Conservation (phyloP, 2,113 vertebrate species). For the Hippocampus abdominalis region DNA sequence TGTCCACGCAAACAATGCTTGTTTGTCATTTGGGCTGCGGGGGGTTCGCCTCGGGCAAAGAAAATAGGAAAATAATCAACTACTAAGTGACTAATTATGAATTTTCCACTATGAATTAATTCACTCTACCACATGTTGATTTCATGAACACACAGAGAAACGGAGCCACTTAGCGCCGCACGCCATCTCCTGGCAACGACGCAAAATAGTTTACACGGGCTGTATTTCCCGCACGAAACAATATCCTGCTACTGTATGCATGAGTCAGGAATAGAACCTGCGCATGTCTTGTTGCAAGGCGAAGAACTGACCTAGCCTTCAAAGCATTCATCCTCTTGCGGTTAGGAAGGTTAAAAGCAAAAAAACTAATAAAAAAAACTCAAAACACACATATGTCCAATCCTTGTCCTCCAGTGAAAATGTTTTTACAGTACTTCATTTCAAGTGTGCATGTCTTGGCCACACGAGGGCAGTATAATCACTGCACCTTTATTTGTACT, state of each 20-base stretch:
- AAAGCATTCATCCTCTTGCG: not conserved
- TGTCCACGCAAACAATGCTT: conserved; percentile 29
- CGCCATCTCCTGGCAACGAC: conserved; percentile 32
- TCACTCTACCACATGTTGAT: conserved; percentile 41
- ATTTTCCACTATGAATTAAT: conserved; percentile 32
- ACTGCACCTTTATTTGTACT: no score
- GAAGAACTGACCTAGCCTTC: conserved; percentile 45
- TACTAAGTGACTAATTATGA: conserved; percentile 1
- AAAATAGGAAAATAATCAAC: conserved; percentile 30
- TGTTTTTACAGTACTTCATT: no score
- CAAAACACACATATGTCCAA: no score
- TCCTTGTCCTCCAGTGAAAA: no score
- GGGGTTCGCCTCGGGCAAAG: conserved; percentile 20
- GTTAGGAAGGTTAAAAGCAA: not conserved
- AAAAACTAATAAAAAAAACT: not conserved
- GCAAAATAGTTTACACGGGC: conserved; percentile 19
- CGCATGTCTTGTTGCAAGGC: conserved; percentile 72
- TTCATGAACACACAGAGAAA: conserved; percentile 1
- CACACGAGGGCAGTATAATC: no score
- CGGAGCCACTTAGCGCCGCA: conserved; percentile 12
- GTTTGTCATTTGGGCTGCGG: conserved; percentile 37
- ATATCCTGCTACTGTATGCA: conserved; percentile 73
- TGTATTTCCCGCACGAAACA: conserved; percentile 69
- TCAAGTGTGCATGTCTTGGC: no score
- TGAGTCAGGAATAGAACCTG: conserved; percentile 71